phyloP scores from a whole-genome alignment of 2,888 invertebrate genomes.

The Neuroscelio doddi region DNA sequence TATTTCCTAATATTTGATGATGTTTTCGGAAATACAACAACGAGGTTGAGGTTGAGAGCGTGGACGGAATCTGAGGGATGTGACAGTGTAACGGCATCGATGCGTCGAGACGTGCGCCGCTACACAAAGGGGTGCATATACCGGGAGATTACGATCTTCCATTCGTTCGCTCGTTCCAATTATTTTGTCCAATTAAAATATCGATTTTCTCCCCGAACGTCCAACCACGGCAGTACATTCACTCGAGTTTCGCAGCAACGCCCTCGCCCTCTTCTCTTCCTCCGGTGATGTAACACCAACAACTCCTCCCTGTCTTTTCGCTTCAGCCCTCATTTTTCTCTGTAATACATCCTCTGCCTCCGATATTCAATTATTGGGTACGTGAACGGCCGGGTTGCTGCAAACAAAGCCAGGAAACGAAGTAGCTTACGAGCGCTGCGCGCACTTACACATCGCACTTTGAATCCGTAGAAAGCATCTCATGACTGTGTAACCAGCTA shows the following conservation, averaged over 20 bases:
- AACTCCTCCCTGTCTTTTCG: slow-evolving; percentile 15
- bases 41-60: neutral
- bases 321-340: slow-evolving; percentile 55
- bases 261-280: slow-evolving; percentile 69
- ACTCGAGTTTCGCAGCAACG: slow-evolving; percentile 68
- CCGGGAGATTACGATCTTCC: slow-evolving; percentile 68
- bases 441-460: slow-evolving; percentile 41
- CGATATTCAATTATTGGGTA: slow-evolving; percentile 69
- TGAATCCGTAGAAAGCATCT: slow-evolving; percentile 37
- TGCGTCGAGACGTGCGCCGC: slow-evolving; percentile 48
- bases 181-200: slow-evolving; percentile 72
- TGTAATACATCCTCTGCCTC: slow-evolving; percentile 42
- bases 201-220: slow-evolving; percentile 64
- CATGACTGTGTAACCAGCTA: slow-evolving; percentile 38
- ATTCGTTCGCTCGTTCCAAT: slow-evolving; percentile 71
- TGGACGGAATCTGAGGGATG: neutral
- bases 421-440: slow-evolving; percentile 42
- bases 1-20: slow-evolving; percentile 22
- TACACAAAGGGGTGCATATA: slow-evolving; percentile 57
- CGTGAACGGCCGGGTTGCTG: slow-evolving; percentile 48
- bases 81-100: slow-evolving; percentile 22
- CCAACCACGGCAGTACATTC: slow-evolving; percentile 68
- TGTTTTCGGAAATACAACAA: too few relatives aligned
- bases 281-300: slow-evolving; percentile 14
- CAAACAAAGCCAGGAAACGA: slow-evolving; percentile 56